Evolutionary conservation across 1,140 invertebrate genomes (phyloP).

Genomic region (Prorops nasuta): DNA sequence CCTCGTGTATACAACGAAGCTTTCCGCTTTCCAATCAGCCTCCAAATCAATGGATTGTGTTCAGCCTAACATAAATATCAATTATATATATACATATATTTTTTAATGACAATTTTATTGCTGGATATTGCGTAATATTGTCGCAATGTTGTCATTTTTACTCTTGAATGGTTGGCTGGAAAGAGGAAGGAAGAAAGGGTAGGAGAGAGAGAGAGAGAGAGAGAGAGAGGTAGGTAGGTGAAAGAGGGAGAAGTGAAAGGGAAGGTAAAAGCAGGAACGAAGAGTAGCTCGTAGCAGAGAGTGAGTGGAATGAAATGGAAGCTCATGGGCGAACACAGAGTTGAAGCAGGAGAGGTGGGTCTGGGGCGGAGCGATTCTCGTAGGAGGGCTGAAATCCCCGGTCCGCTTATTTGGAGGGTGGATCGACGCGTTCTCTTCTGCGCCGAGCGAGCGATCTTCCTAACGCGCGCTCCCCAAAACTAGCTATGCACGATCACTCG

Average conservation of each 20-base stretch:
- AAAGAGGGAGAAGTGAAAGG: background rate
- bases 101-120: background rate
- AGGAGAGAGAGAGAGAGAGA: background rate
- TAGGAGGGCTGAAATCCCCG: slow-evolving; percentile 41
- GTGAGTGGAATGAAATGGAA: background rate
- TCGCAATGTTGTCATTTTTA: no score
- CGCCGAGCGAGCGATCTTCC: slow-evolving; percentile 24
- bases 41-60: no score
- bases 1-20: no score
- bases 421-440: slow-evolving; percentile 43
- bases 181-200: background rate
- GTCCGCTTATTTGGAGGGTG: slow-evolving; percentile 47
- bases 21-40: no score
- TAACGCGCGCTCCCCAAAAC: background rate
- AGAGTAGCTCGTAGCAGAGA: background rate
- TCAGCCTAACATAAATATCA: no score
- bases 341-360: slow-evolving; percentile 30
- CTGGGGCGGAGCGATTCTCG: slow-evolving; percentile 45
- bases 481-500: background rate
- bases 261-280: background rate
- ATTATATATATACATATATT: no score
- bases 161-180: no score
- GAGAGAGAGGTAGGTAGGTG: background rate
- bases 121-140: no score
- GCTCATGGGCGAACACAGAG: background rate